phyloP scores from a whole-genome alignment of 2,888 invertebrate species.

The Lepidochrysops patricia region DNA sequence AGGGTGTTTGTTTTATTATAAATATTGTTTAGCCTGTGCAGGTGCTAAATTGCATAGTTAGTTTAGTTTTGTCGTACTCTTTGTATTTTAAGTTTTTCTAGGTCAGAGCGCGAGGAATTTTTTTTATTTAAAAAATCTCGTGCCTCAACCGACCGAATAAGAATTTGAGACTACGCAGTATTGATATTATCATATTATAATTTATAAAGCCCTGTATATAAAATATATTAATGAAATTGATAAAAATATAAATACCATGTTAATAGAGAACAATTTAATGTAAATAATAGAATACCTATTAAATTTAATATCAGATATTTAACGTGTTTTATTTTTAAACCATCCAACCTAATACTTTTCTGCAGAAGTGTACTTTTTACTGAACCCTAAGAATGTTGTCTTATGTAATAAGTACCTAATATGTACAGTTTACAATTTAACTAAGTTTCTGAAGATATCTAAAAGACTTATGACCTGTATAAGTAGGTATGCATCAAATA shows the following conservation, averaged over 20 bases:
- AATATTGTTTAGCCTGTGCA: constrained; percentile 49
- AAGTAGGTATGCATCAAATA: no score
- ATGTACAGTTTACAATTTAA: no score
- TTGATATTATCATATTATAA: constrained; percentile 67
- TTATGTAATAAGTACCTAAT: no score
- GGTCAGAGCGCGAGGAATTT: constrained; percentile 31
- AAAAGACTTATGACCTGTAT: no score
- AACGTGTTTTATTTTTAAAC: constrained; percentile 49
- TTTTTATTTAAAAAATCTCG: constrained; percentile 19
- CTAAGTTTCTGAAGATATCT: no score
- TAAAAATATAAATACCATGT: constrained; percentile 72
- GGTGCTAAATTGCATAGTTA: constrained; percentile 61
- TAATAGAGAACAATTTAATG: constrained; percentile 74
- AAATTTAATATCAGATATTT: constrained; percentile 72
- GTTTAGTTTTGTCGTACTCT: constrained; percentile 42
- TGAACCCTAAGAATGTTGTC: no score
- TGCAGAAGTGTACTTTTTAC: no score
- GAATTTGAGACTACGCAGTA: constrained; percentile 66
- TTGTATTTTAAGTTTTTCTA: constrained; percentile 39
- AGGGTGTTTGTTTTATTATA: constrained; percentile 25
- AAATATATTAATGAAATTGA: constrained; percentile 64
- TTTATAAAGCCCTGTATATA: constrained; percentile 73
- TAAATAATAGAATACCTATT: constrained; percentile 74
- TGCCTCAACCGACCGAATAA: constrained; percentile 31
- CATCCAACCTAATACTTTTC: no score